These are phyloP conservation scores for Carollia perspicillata DNA, from an alignment of 2,113 vertebrate species.

Conservation along the genomic window DNA sequence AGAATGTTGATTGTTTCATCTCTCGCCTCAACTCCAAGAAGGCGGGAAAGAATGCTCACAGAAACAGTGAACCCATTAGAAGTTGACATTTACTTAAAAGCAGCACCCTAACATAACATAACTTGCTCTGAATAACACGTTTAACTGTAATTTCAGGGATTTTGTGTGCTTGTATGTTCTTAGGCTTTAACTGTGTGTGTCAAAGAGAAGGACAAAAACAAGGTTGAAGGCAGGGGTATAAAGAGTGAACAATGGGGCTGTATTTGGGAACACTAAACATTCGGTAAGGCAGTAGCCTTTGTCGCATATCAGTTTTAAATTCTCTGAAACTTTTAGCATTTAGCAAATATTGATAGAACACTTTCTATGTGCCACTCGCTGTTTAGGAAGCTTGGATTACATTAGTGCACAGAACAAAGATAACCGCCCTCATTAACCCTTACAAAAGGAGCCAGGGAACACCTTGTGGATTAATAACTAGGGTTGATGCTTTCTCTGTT, in stretches of 20 bases:
- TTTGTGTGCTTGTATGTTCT: neutral
- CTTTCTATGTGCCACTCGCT: neutral
- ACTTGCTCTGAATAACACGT: neutral
- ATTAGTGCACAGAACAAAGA: neutral
- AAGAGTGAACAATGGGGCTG: slow-evolving; percentile 57
- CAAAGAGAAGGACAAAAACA: neutral
- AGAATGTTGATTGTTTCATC: neutral
- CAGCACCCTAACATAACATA: neutral
- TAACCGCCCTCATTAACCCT: neutral
- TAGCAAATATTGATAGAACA: neutral
- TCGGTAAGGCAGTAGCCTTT: neutral
- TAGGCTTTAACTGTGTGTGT: neutral
- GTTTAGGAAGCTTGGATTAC: neutral
- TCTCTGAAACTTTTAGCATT: neutral
- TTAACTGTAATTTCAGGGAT: neutral
- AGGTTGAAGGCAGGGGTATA: neutral
- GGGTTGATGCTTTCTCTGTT: neutral
- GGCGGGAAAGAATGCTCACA: slow-evolving; percentile 56
- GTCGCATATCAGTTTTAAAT: neutral
- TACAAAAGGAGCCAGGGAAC: neutral
- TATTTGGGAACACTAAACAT: neutral
- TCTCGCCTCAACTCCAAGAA: slow-evolving; percentile 38
- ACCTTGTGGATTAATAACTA: neutral
- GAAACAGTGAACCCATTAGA: neutral
- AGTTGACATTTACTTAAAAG: neutral